Evolutionary conservation across 2,888 invertebrate species (phyloP).

Genomic region (Eupithecia subumbrata): DNA sequence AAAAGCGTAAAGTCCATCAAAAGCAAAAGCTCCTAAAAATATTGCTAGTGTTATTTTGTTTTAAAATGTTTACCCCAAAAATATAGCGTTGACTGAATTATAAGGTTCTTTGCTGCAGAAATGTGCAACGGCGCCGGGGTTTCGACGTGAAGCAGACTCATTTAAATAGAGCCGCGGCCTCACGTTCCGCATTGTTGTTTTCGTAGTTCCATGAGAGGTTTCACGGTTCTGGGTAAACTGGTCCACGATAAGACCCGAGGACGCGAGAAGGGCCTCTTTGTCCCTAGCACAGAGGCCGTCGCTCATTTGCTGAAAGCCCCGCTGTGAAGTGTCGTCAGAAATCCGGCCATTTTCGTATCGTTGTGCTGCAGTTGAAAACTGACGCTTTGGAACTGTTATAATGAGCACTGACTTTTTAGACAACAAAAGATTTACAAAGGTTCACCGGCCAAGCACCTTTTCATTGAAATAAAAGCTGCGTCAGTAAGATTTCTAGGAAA

Average conservation of each 20-base stretch:
- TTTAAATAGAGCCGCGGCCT: constrained; percentile 54
- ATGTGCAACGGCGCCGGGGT: constrained; percentile 56
- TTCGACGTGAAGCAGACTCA: constrained; percentile 49
- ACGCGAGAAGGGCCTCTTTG: constrained; percentile 68
- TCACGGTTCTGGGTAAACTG: constrained; percentile 47
- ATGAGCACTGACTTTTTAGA: constrained; percentile 30
- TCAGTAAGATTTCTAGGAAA: background rate
- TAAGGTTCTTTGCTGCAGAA: constrained; percentile 50
- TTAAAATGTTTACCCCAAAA: constrained; percentile 7
- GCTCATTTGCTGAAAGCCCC: constrained; percentile 78
- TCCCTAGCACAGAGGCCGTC: constrained; percentile 62
- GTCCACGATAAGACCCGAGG: constrained; percentile 53
- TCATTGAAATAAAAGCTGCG: background rate
- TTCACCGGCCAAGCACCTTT: constrained; percentile 2
- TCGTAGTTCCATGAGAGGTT: constrained; percentile 44
- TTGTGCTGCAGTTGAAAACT: constrained; percentile 55
- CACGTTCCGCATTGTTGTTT: constrained; percentile 49
- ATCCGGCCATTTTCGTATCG: constrained; percentile 65
- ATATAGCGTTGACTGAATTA: constrained; percentile 19
- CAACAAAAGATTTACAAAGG: constrained; percentile 18
- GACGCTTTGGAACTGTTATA: constrained; percentile 43
- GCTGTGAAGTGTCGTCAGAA: constrained; percentile 67
- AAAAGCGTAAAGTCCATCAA: background rate
- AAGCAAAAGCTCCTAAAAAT: background rate
- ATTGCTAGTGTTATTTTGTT: background rate